Base-by-base conservation (phyloP, 2,888 invertebrate genomes). In the Amphipoea oculea region DNA sequence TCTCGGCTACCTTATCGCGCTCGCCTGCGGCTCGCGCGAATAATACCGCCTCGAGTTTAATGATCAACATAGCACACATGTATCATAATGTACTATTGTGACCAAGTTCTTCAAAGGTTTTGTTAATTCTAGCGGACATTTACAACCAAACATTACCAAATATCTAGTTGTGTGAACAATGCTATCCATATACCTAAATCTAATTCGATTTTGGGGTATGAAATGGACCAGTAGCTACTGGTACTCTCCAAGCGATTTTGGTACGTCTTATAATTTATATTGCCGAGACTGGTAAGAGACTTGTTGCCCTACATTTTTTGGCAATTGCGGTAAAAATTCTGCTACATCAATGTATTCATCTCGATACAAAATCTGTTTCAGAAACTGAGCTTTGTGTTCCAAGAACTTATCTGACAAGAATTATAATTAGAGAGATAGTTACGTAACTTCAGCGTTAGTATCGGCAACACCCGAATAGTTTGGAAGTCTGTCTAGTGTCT, bases 401-500 rank as follows among this genome's bases (percentile, higher is more conserved):
- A 73, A 71, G 62, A 65, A 71, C n/a, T 73, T 73, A 62, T 66
- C 63, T 68, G 57, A 74, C 69, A 79, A 69, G 65, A 71, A 77
- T 83, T 81, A 80, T 81, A 81, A 84, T 74, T 72, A 79, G 76
- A 74, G 78, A 75, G 65, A 72, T 78, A 82, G 76, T 80, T 79
- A 78, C 76, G 78, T 76, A 78, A 88, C 78, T 78, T 66, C 66
- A 63, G 73, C 71, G 68, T 75, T 76, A 75, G 69, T 68, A 80
- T 71, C 81, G 76, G 83, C 71, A 68, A 78, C 71, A 68, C 78
- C 71, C 73, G 78, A 83, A 83, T 86, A 86, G 89, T 89, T 90
- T 68, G 66, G 73, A 78, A 84, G 78, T 51, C 73, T 76, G 82
- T 77, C 66, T 79, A 66, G 72, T 76, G 82, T 77, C 66, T 79